Conservation (phyloP, 2,797 vertebrate genomes). For the Phataginus tetradactyla region DNA sequence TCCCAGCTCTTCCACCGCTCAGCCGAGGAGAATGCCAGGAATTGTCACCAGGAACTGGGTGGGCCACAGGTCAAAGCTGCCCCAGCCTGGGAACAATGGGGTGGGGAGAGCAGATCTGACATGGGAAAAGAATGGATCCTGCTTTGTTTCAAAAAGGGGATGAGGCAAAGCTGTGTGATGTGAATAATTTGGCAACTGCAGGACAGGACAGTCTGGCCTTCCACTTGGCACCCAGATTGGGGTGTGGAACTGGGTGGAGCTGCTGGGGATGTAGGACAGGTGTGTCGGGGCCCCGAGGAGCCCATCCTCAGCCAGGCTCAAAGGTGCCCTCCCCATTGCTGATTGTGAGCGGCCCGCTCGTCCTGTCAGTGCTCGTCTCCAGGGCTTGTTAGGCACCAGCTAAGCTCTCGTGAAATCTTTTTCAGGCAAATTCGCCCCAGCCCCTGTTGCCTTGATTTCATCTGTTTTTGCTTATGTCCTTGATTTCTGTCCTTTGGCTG, state of each 20-base stretch:
- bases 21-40: background rate
- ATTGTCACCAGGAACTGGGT: background rate
- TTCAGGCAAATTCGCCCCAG: background rate
- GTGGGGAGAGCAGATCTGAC: background rate
- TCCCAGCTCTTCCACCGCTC: background rate
- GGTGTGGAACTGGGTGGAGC: background rate
- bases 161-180: background rate
- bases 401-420: background rate
- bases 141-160: background rate
- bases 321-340: background rate
- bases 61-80: background rate
- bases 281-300: background rate
- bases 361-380: background rate
- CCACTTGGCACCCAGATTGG: background rate
- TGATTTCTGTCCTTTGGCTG: background rate
- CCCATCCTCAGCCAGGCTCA: background rate
- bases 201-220: background rate
- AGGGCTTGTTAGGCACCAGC: background rate
- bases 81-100: background rate
- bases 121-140: background rate
- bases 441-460: background rate
- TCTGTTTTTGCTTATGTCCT: background rate
- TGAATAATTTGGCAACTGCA: background rate
- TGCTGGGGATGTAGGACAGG: background rate
- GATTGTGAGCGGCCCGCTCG: background rate